Conservation (phyloP, 2,113 vertebrate genomes). For the Heteronetta atricapilla region DNA sequence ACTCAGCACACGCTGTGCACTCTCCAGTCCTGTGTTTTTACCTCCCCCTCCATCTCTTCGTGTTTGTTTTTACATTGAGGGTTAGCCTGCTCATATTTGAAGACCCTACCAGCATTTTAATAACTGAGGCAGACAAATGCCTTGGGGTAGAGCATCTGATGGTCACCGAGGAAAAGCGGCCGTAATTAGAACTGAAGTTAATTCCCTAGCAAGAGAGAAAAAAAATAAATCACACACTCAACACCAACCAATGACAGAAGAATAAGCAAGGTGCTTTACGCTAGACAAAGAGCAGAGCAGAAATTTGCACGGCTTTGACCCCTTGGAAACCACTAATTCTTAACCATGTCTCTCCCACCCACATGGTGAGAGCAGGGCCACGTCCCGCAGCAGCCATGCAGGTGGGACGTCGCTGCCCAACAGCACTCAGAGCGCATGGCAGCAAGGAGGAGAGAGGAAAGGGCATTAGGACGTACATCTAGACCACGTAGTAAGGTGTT, state of each 20-base stretch:
- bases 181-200: neutral
- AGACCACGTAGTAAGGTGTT: accelerated
- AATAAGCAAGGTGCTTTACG: neutral
- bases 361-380: neutral
- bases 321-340: neutral
- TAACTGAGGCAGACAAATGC: neutral
- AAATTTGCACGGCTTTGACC: neutral
- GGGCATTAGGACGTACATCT: neutral
- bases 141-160: neutral
- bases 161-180: neutral
- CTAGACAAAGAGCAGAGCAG: neutral
- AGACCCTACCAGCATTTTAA: neutral
- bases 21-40: accelerated
- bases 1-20: accelerated
- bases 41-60: too few relatives aligned
- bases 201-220: neutral
- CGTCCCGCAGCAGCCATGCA: accelerated
- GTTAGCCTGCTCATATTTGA: neutral
- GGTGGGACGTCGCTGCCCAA: too few relatives aligned
- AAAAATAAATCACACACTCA: neutral
- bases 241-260: neutral
- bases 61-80: neutral
- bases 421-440: neutral
- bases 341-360: neutral
- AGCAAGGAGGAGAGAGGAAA: neutral